Base-by-base conservation (phyloP, 1,140 invertebrate genomes). In the Choristoneura fumiferana region DNA sequence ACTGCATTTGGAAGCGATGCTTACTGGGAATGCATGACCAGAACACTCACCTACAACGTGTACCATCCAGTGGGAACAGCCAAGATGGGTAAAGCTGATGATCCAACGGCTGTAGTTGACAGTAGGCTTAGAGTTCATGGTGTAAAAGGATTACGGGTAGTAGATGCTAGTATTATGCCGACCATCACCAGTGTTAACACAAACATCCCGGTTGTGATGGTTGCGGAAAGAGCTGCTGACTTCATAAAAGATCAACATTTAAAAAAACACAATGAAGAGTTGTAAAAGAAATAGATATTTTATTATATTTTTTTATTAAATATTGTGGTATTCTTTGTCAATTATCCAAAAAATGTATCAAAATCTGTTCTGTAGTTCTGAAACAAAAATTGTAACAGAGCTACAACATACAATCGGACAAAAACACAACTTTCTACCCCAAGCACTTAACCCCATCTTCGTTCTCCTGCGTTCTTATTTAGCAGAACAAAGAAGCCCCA, bases 221-320 rank as follows among this genome's bases (percentile, higher is more conserved):
- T 98, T 38, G 97, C 92, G 0, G 97, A 98, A 81, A 95, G 95
- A 74, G 95, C 92, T 0, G 92, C 96, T 0, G 95, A 97, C 76
- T 91, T 97, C 70, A 96, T 98, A 15, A 94, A 94, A 63, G 82
- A 91, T 64, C 92, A 92, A 65, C 91, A 49, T 13, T 17, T 5
- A 13, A 49, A 1, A 1, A 49, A 29, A 6, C 22, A 29, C 6
- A 29, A 2, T 6, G 22, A 29, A 29, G 22, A 29, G 6, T 29
- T 29, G 6, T 29, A 6, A 29, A 6, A 29, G 22, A 6, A 3
- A 29, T 29, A 3, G 22, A 29, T 29, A 29, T 6, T 29, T 2
- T 3, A 29, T 29, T n/a, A n/a, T n/a, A n/a, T n/a, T n/a, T n/a
- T n/a, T n/a, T n/a, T n/a, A n/a, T n/a, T n/a, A n/a, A n/a, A n/a